Base-by-base conservation (phyloP, 2,888 invertebrate genomes). In the Escarpia spicata region DNA sequence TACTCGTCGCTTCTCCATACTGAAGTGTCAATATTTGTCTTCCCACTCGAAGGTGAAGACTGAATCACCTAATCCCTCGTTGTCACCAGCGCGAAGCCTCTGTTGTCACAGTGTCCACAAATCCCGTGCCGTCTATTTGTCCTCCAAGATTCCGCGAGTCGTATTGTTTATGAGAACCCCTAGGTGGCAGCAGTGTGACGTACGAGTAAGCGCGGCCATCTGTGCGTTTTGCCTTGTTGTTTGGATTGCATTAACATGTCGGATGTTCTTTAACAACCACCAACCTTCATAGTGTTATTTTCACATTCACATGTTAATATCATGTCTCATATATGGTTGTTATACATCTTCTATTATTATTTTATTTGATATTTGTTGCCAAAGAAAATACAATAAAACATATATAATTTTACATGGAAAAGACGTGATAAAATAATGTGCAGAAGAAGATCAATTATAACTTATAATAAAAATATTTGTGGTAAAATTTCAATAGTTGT, bases 111-210 rank as follows among this genome's bases (percentile, higher is more conserved):
- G 26, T 75, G 75, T 75, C 26, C n/a, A 75, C 75, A 75, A 75
- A 75, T 75, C 75, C 26, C 75, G 75, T n/a, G 15, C 75, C 6
- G 26, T 75, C 75, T 75, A 26, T 75, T 75, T 75, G 75, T 75
- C 75, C 75, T 75, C 75, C 6, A 26, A 75, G 75, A 75, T 75
- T 75, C 75, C 75, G n/a, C n/a, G 75, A 75, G 75, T 75, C 26
- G 75, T 75, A 75, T 75, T 75, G 75, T 75, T 75, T 75, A 75
- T 75, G 75, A 75, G 75, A 26, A 75, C 75, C 75, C 75, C 75
- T 6, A 75, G 75, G 75, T 75, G 75, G 75, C 75, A 75, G 75
- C 75, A 75, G 75, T 26, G 75, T 75, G 75, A 19, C 19, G 26
- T 26, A 26, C 19, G 26, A 75, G 26, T 26, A 75, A 6, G 19